Evolutionary conservation across 1,140 invertebrate genomes (phyloP).

Genomic region (Microplitis demolitor): DNA sequence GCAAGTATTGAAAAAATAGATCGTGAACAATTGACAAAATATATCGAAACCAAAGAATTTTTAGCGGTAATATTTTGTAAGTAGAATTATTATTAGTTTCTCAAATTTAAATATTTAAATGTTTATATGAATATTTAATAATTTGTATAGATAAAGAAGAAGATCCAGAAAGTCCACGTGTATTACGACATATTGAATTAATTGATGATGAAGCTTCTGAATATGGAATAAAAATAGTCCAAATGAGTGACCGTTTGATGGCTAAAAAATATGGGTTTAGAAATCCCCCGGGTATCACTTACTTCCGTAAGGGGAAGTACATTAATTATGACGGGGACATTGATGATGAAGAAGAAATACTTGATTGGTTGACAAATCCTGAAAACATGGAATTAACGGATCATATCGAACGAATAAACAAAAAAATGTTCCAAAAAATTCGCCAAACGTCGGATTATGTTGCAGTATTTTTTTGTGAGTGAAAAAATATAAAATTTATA

Average conservation of each 20-base stretch:
- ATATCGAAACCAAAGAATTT: constrained; percentile 91
- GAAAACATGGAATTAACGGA: constrained; percentile 94
- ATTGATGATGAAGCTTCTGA: constrained; percentile 91
- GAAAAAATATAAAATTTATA: constrained; percentile 15
- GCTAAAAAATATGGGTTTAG: constrained; percentile 92
- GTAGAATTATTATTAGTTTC: constrained; percentile 49
- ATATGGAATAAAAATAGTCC: constrained; percentile 91
- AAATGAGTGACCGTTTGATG: constrained; percentile 88
- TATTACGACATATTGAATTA: constrained; percentile 83
- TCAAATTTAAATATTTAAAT: not conserved
- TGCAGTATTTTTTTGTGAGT: constrained; percentile 95
- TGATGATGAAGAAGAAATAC: constrained; percentile 90
- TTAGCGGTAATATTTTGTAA: constrained; percentile 92
- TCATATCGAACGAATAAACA: constrained; percentile 90
- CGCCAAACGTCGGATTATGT: constrained; percentile 88
- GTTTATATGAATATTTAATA: not conserved
- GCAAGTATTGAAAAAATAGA: constrained; percentile 92
- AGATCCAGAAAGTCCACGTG: constrained; percentile 76
- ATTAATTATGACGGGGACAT: constrained; percentile 93
- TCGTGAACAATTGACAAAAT: constrained; percentile 80
- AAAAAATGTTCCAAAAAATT: constrained; percentile 93
- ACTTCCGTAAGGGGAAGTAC: constrained; percentile 87
- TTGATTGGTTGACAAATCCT: constrained; percentile 92
- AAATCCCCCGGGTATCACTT: constrained; percentile 87
- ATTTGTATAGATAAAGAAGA: constrained; percentile 76